phyloP scores from a whole-genome alignment of 2,888 invertebrate genomes.

The Tinea trinotella region DNA sequence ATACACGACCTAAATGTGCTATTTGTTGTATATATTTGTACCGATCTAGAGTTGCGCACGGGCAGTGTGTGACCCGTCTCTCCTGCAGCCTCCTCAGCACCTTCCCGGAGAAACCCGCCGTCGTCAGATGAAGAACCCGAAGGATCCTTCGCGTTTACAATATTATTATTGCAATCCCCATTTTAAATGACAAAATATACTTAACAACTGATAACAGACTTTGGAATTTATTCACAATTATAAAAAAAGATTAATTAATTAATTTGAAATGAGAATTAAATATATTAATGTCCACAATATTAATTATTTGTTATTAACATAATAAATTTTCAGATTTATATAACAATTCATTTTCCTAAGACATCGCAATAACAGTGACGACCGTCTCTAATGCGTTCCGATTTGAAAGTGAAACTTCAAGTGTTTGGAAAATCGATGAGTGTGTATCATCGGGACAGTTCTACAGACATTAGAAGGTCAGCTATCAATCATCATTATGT shows the following conservation, averaged over 20 bases:
- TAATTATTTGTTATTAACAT: too few relatives aligned
- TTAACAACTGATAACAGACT: too few relatives aligned
- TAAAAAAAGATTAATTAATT: too few relatives aligned
- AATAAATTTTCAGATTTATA: too few relatives aligned
- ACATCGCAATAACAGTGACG: too few relatives aligned
- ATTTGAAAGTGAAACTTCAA: slow-evolving; percentile 46
- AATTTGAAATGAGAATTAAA: too few relatives aligned
- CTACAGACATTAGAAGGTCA: slow-evolving; percentile 46
- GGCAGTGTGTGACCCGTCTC: slow-evolving; percentile 68
- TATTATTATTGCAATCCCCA: neutral
- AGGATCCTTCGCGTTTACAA: slow-evolving; percentile 50
- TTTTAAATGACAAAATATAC: too few relatives aligned
- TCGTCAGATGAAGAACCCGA: slow-evolving; percentile 70
- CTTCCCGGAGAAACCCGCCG: slow-evolving; percentile 63
- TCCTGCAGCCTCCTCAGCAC: slow-evolving; percentile 44
- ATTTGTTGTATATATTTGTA: slow-evolving; percentile 31
- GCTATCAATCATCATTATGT: slow-evolving; percentile 43
- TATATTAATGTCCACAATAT: too few relatives aligned
- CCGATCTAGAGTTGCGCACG: slow-evolving; percentile 69
- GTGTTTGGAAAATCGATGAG: slow-evolving; percentile 54
- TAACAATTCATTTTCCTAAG: too few relatives aligned
- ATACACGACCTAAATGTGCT: neutral
- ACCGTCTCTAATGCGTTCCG: slow-evolving; percentile 35
- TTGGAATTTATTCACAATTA: too few relatives aligned
- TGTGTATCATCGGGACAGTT: neutral